These are phyloP conservation scores for Urocynchramus pylzowi DNA, from an alignment of 2,113 vertebrate species.

Conservation along the genomic window DNA sequence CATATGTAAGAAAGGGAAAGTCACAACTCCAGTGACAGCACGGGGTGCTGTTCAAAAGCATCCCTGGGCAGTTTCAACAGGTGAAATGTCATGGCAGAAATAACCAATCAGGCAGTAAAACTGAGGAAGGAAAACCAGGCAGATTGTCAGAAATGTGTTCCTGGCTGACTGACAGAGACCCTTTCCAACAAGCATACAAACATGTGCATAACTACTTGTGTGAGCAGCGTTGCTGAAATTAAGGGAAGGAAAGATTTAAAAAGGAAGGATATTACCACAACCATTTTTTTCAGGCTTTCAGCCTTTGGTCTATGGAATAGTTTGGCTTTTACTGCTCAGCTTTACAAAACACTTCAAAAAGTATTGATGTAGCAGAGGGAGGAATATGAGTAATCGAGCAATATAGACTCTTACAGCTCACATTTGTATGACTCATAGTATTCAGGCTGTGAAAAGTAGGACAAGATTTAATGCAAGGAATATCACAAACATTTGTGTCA, in stretches of 20 bases:
- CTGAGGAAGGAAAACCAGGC: neutral
- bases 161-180: neutral
- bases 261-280: neutral
- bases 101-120: neutral
- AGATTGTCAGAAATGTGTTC: neutral
- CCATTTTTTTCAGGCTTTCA: neutral
- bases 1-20: neutral
- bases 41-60: neutral
- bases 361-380: neutral
- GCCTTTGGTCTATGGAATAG: neutral
- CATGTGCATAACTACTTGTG: neutral
- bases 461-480: neutral
- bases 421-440: neutral
- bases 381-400: neutral
- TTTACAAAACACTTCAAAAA: slow-evolving; percentile 8
- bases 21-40: neutral
- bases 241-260: neutral
- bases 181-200: neutral
- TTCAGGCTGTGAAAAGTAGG: neutral
- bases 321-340: neutral
- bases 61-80: neutral
- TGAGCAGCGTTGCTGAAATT: neutral
- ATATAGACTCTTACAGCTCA: neutral
- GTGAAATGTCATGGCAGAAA: neutral
- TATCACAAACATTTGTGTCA: neutral